Base-by-base conservation (phyloP, 2,797 vertebrate species). In the Chaetodon trifasciatus region DNA sequence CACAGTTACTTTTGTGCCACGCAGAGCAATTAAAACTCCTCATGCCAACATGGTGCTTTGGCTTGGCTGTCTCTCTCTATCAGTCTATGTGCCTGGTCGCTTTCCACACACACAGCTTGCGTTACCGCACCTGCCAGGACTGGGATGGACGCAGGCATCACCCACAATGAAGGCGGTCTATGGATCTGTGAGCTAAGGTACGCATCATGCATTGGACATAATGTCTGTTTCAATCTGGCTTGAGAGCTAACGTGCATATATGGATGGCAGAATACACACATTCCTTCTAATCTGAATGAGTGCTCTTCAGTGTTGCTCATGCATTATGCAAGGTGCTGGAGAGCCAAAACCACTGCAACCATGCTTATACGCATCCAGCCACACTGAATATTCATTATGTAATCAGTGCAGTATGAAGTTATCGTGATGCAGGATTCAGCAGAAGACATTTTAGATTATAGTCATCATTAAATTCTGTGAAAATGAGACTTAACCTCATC, bases 1-100 rank as follows among this genome's bases (percentile, higher is more conserved):
- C 5, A 39, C 55, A 32, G 56, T 77, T 71, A 71, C 12, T 50
- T 81, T 9, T 8, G 21, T 80, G 65, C 44, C 47, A 24, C 70
- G 66, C 40, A 12, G 40, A 76, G 62, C 53, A 78, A 88, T 83
- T 84, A 77, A 84, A 84, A 70, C 82, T 67, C 49, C 76, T 71
- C 58, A 56, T 16, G 47, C 60, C 64, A 79, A 44, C 64, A 32
- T 6, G 9, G 21, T 19, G 44, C 65, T 73, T 63, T 12, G 3
- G 37, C 68, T 76, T 67, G 67, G 50, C 78, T 77, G 58, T 72
- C 55, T 72, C 73, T 64, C 69, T 52, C 53, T 13, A 6, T 65
- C 63, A 46, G 49, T 81, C 79, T 73, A 15, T 75, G 56, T 67
- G 74, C 24, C 76, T 74, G 84, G 62, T 68, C 0, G 44, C 55